These are phyloP conservation scores for Phorcus lineatus DNA, from an alignment of 2,888 invertebrate genomes.

Conservation along the genomic window DNA sequence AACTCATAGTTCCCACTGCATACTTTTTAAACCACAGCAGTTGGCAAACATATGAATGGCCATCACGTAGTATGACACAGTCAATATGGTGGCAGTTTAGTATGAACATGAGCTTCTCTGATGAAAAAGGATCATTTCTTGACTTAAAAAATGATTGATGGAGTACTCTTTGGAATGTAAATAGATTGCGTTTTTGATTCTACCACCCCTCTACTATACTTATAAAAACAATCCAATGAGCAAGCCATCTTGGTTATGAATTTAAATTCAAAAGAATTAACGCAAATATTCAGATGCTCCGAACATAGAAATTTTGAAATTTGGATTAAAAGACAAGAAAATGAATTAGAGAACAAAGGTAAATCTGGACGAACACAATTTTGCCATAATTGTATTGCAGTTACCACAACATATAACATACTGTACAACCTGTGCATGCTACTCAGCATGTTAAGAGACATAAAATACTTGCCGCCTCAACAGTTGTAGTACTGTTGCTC, in stretches of 20 bases:
- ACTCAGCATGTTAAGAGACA: constrained; percentile 42
- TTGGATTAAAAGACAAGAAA: constrained; percentile 16
- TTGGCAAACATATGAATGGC: constrained; percentile 15
- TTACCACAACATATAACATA: constrained; percentile 28
- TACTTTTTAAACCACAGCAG: constrained; percentile 5
- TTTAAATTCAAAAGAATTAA: not conserved
- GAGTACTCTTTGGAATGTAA: constrained; percentile 14
- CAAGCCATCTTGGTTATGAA: constrained; percentile 1
- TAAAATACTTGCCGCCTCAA: constrained; percentile 56
- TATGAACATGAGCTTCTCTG: too few relatives aligned
- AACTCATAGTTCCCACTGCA: constrained; percentile 5
- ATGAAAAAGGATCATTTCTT: too few relatives aligned
- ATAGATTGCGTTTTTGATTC: not conserved
- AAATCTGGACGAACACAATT: constrained; percentile 14
- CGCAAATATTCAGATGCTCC: constrained; percentile 9
- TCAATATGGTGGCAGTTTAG: not conserved
- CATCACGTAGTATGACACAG: not conserved
- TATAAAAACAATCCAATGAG: constrained; percentile 9
- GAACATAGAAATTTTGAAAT: not conserved
- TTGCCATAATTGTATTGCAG: constrained; percentile 5
- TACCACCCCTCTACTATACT: not conserved
- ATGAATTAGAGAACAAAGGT: constrained; percentile 6
- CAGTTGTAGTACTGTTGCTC: constrained; percentile 47
- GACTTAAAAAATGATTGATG: not conserved
- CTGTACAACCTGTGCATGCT: constrained; percentile 29